These are phyloP conservation scores for Leptobrachium ailaonicum DNA, from an alignment of 2,113 vertebrate species.

Conservation along the genomic window DNA sequence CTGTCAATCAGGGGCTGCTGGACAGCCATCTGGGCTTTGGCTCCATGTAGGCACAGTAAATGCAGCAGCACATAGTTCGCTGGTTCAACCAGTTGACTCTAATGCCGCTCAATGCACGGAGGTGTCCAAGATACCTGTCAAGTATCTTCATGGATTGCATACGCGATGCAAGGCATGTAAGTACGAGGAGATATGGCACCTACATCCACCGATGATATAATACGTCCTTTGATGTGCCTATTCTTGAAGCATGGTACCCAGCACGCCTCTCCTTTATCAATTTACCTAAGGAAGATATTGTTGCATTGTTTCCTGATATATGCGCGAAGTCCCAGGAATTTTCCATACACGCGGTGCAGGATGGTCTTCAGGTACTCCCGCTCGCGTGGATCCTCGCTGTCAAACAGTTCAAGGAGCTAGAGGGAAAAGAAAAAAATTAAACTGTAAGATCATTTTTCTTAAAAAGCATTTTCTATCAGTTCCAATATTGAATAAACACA, in stretches of 20 bases:
- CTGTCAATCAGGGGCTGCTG: too few species aligned
- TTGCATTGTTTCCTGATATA: constrained; percentile 93
- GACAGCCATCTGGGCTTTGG: too few species aligned
- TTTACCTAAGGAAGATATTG: constrained; percentile 89
- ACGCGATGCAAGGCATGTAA: neutral
- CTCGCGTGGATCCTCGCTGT: constrained; percentile 89
- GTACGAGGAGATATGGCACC: neutral
- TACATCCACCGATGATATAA: too few species aligned
- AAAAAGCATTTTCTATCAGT: too few species aligned
- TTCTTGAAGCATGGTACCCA: neutral
- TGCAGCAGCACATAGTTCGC: too few species aligned
- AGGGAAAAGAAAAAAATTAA: neutral
- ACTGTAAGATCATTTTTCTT: too few species aligned
- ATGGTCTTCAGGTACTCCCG: constrained; percentile 92
- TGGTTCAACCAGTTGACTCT: too few species aligned
- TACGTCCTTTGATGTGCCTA: neutral
- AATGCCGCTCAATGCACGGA: too few species aligned
- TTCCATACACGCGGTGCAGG: constrained; percentile 89
- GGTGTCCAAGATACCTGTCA: neutral
- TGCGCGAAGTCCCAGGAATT: constrained; percentile 86
- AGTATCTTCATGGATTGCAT: neutral
- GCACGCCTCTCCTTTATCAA: neutral
- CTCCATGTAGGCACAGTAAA: too few species aligned
- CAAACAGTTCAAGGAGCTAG: constrained; percentile 86
- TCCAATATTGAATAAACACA: too few species aligned